phyloP scores from a whole-genome alignment of 2,113 vertebrate species.

The Gracilinanus agilis region DNA sequence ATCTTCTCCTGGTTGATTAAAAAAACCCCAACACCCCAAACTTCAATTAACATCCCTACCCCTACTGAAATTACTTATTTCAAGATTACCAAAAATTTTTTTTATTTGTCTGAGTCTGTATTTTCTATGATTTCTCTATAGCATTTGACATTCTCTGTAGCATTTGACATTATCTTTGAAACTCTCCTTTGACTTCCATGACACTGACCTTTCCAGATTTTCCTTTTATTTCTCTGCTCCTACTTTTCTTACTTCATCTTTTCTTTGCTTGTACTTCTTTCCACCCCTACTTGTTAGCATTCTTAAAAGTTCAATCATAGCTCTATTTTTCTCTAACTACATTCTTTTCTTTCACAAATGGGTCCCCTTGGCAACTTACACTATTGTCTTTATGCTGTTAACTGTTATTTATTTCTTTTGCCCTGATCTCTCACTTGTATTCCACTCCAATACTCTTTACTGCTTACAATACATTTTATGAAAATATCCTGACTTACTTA shows the following conservation, averaged over 20 bases:
- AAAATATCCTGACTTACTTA: neutral
- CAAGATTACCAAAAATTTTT: neutral
- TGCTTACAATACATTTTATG: neutral
- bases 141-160: neutral
- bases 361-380: neutral
- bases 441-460: neutral
- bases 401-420: neutral
- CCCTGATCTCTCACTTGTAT: neutral
- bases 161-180: neutral
- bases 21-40: neutral
- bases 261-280: neutral
- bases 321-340: neutral
- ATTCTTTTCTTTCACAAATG: neutral
- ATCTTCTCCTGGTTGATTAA: neutral
- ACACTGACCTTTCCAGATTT: neutral
- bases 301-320: neutral
- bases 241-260: neutral
- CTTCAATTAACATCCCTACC: neutral
- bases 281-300: neutral
- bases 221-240: neutral
- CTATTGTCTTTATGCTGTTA: neutral
- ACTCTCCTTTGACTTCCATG: neutral
- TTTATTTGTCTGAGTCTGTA: neutral
- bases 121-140: neutral
- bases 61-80: neutral